phyloP scores from a whole-genome alignment of 2,113 vertebrate species.

The Atlantisia rogersi region DNA sequence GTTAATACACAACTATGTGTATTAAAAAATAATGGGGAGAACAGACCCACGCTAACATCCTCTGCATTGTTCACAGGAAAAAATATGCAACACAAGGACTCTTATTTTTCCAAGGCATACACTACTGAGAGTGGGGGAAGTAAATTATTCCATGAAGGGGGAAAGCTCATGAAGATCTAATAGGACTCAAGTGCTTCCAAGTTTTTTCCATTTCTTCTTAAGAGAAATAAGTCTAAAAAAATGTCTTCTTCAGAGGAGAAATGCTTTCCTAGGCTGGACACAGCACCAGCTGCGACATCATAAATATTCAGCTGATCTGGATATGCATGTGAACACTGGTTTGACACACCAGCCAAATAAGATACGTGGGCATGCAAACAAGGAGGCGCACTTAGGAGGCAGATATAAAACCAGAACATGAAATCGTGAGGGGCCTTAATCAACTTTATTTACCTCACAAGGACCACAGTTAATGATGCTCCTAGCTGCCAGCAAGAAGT shows the following conservation, averaged over 20 bases:
- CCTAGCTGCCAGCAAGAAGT: background rate
- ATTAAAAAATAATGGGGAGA: background rate
- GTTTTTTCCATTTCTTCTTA: background rate
- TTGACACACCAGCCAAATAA: background rate
- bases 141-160: background rate
- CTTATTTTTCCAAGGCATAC: background rate
- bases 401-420: background rate
- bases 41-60: fast-evolving
- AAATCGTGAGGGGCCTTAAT: background rate
- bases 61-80: background rate
- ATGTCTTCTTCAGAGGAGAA: background rate
- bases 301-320: background rate
- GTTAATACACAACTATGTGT: no score
- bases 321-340: background rate
- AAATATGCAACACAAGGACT: background rate
- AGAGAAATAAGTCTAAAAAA: background rate
- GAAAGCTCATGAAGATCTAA: background rate
- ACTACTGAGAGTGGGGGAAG: no score
- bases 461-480: background rate
- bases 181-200: background rate
- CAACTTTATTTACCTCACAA: background rate
- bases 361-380: background rate
- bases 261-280: background rate
- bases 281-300: background rate
- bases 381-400: background rate